A percentile compares a stretch with the other conserved stretches of the same genome.
Evolutionary conservation across 1,140 invertebrate genomes (phyloP).

Genomic region (Trypoxylus dichotomus): DNA sequence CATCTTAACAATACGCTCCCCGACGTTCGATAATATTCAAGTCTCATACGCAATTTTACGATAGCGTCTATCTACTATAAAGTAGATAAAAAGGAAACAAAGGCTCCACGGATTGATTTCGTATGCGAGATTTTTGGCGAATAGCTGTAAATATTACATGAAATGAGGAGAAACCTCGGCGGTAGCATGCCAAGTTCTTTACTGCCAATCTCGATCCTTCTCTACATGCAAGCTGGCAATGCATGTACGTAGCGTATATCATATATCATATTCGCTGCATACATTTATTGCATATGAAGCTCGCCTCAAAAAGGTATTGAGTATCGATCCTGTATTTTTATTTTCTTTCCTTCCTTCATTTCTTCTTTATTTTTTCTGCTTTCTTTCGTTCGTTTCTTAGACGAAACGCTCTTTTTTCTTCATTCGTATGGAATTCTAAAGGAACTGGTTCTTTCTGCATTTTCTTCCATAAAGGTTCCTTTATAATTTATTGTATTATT

Average conservation of each 20-base stretch:
- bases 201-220: not conserved
- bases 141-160: slow-evolving; percentile 3
- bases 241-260: not conserved
- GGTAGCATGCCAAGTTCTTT: not conserved
- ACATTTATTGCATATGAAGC: slow-evolving; percentile 15
- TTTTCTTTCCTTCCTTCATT: too few species aligned
- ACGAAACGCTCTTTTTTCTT: not conserved
- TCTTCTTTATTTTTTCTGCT: too few species aligned
- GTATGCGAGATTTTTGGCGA: not conserved
- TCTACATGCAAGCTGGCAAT: not conserved
- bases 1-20: too few species aligned
- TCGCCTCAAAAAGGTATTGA: not conserved
- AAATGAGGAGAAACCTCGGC: not conserved
- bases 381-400: not conserved
- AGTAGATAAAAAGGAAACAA: too few species aligned
- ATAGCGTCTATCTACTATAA: too few species aligned
- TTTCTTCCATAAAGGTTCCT: too few species aligned
- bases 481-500: too few species aligned
- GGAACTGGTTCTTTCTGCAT: too few species aligned
- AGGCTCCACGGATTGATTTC: not conserved
- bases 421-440: too few species aligned
- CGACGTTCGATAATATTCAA: too few species aligned
- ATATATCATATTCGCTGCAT: slow-evolving; percentile 5
- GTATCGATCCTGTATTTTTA: not conserved
- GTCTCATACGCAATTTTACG: too few species aligned